A percentile compares a stretch with the other conserved stretches of the same genome.
phyloP scores from a whole-genome alignment of 2,888 invertebrate genomes.

The Sisyra terminalis region DNA sequence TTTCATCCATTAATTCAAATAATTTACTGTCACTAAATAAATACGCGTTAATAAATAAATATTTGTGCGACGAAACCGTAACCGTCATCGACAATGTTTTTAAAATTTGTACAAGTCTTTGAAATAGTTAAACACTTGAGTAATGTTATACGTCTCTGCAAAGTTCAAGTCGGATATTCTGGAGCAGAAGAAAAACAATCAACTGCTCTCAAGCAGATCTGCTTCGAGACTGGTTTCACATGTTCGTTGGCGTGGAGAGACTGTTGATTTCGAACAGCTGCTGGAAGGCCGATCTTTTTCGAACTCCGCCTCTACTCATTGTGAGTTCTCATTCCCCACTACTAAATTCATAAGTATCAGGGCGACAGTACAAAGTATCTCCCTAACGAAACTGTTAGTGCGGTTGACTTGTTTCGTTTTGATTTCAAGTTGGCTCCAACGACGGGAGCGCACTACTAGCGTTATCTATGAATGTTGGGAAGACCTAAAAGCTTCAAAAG shows the following conservation, averaged over 20 bases:
- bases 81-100: not conserved
- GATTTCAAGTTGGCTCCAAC: too few relatives aligned
- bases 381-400: too few relatives aligned
- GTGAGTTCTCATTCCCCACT: not conserved
- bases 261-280: constrained; percentile 9
- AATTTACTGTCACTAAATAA: not conserved
- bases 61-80: too few relatives aligned
- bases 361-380: constrained; percentile 1
- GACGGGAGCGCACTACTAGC: too few relatives aligned
- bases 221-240: constrained; percentile 1
- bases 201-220: not conserved
- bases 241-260: constrained; percentile 1
- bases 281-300: not conserved
- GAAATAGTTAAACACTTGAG: too few relatives aligned
- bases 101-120: too few relatives aligned
- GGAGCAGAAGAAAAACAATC: not conserved
- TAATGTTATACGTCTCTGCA: not conserved
- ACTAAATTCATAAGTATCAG: not conserved
- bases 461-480: too few relatives aligned
- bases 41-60: too few relatives aligned
- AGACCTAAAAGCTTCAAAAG: too few relatives aligned
- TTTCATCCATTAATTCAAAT: not conserved
- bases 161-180: not conserved
- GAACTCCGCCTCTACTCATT: constrained; percentile 3
- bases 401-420: too few relatives aligned